These are phyloP conservation scores for Anabacerthia variegaticeps DNA, from an alignment of 2,797 vertebrate species.

Conservation along the genomic window DNA sequence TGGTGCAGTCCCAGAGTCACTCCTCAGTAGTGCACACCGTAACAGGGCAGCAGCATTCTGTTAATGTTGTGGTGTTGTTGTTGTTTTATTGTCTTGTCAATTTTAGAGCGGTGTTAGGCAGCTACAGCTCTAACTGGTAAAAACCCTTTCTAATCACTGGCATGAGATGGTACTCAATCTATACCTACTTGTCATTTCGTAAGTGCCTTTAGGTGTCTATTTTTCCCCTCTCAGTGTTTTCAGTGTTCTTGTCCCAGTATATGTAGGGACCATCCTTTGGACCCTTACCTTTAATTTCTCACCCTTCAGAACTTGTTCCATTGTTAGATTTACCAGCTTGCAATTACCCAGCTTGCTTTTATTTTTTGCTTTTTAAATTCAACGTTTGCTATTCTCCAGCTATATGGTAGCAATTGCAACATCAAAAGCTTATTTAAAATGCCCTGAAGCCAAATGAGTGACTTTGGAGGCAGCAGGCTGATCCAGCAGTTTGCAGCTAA, in stretches of 20 bases:
- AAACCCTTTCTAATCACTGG: background rate
- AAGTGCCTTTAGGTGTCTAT: fast-evolving
- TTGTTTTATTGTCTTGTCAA: background rate
- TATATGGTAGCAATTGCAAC: background rate
- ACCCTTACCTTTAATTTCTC: background rate
- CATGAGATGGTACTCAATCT: background rate
- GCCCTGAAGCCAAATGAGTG: constrained; percentile 7
- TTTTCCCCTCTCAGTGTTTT: background rate
- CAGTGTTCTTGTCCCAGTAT: background rate
- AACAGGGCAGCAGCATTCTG: background rate
- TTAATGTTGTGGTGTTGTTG: background rate
- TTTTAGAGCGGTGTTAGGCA: background rate
- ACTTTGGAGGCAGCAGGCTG: constrained; percentile 14
- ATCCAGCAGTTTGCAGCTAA: constrained; percentile 17
- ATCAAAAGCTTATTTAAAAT: constrained; percentile 35
- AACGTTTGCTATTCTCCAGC: background rate
- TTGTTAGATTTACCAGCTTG: background rate
- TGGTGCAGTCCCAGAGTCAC: background rate
- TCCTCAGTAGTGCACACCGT: fast-evolving
- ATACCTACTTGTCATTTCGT: background rate
- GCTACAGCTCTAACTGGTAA: background rate
- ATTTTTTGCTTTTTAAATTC: background rate
- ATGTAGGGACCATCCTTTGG: background rate
- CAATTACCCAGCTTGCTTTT: background rate
- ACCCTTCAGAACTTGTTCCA: background rate